Percentiles rank a stretch among this genome's conserved stretches.
Conservation (phyloP, 2,888 invertebrate genomes). For the Atethmia centrago region DNA sequence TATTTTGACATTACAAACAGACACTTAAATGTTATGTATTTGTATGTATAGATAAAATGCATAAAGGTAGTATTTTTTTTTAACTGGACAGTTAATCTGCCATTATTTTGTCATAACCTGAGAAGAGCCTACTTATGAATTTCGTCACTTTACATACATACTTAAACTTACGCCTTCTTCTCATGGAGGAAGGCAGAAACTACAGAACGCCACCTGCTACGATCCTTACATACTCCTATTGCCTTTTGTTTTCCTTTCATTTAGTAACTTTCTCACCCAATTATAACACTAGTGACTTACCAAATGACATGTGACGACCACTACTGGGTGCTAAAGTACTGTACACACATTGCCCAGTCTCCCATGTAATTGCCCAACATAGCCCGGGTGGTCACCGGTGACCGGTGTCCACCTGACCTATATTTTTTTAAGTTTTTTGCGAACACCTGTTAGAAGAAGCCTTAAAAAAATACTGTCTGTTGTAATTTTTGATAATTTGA, state of each 20-base stretch:
- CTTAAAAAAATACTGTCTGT: conserved; percentile 50
- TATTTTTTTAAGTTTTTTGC: conserved; percentile 45
- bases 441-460: conserved; percentile 74
- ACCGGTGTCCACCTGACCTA: conserved; percentile 77
- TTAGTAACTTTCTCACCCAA: conserved; percentile 27
- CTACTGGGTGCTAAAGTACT: conserved; percentile 25
- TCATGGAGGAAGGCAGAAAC: too few relatives aligned
- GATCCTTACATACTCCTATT: too few relatives aligned
- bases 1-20: too few relatives aligned
- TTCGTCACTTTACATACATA: not conserved
- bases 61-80: too few relatives aligned
- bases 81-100: not conserved
- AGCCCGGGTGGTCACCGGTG: conserved; percentile 73
- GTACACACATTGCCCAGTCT: conserved; percentile 68
- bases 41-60: too few relatives aligned
- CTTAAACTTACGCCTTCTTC: too few relatives aligned
- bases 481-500: not conserved
- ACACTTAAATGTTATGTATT: too few relatives aligned
- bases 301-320: conserved; percentile 29
- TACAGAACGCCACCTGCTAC: too few relatives aligned
- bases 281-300: conserved; percentile 7
- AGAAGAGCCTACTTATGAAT: too few relatives aligned
- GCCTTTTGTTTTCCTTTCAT: too few relatives aligned
- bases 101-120: not conserved
- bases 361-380: conserved; percentile 74